These are phyloP conservation scores for Drosophila neonasuta DNA, from an alignment of 2,888 invertebrate species.

Conservation along the genomic window DNA sequence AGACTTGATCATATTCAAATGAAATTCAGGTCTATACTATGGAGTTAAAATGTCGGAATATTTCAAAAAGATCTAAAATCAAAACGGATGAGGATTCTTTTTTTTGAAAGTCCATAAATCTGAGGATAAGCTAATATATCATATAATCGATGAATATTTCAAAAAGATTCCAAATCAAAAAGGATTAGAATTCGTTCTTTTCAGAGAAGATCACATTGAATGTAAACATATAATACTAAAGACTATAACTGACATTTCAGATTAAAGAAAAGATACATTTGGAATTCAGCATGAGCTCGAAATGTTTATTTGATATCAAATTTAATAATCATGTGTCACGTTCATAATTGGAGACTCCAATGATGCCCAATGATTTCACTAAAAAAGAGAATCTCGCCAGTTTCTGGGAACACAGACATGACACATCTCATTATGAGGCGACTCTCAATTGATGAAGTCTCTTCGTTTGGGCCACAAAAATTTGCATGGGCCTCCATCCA, in stretches of 20 bases:
- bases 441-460: constrained; percentile 55
- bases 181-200: not conserved
- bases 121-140: too few relatives aligned
- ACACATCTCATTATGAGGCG: constrained; percentile 74
- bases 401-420: constrained; percentile 67
- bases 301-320: constrained; percentile 23
- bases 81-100: not conserved
- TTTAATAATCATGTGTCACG: constrained; percentile 63
- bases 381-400: constrained; percentile 30
- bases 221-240: not conserved
- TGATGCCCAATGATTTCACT: constrained; percentile 40
- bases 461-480: constrained; percentile 45
- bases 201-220: too few relatives aligned
- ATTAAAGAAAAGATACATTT: not conserved
- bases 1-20: too few relatives aligned
- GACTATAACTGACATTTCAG: not conserved
- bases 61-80: not conserved
- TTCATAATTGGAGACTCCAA: constrained; percentile 44
- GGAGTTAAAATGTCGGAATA: too few relatives aligned
- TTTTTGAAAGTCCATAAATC: too few relatives aligned
- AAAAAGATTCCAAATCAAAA: not conserved
- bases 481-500: constrained; percentile 41
- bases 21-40: too few relatives aligned
- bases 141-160: not conserved
- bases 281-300: not conserved